Base-by-base conservation (phyloP, 2,797 vertebrate species). In the Mormyrops attenuatus region DNA sequence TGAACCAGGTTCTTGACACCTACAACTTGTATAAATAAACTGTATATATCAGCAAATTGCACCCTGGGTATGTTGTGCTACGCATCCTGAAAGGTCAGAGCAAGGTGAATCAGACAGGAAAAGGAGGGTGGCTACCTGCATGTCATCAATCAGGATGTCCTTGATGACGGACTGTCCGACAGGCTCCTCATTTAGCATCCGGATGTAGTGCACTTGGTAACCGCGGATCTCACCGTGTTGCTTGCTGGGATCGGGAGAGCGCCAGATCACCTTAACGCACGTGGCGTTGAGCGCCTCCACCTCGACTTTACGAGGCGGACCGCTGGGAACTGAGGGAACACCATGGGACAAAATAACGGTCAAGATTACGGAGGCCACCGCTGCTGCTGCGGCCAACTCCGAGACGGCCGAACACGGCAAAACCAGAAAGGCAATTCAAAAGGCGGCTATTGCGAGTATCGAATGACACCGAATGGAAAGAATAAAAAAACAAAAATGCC, bases 251-350 rank as follows among this genome's bases (percentile, higher is more conserved):
- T 97, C 96, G 15, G 98, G 98, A 0, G 97, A 97, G 94, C 96
- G 97, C 98, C 98, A 99, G 89, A 96, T 97, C 93, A 98, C 97
- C 96, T 96, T 97, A 95, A 98, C 93, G 93, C 97, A 96, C 92
- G 98, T 97, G 91, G 98, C 97, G 95, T 99, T 99, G 96, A 98
- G 95, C 95, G 98, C 97, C 96, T 98, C 97, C 89, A 97, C 97
- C 96, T 97, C 97, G 94, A 99, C 97, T 95, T 96, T 97, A 92
- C 97, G 97, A 92, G 97, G 98, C 94, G 98, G 97, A 95, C 98
- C 98, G 92, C 98, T 98, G 96, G 98, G 98, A 98, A 99, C 98
- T 99, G 97, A 95, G 97, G 97, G 96, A 97, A 98, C 96, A 99
- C 96, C 97, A 97, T 96, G 93, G 97, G 96, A 97, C 96, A 98